Base-by-base conservation (phyloP, 2,888 invertebrate species). In the Lepidonotus clava region DNA sequence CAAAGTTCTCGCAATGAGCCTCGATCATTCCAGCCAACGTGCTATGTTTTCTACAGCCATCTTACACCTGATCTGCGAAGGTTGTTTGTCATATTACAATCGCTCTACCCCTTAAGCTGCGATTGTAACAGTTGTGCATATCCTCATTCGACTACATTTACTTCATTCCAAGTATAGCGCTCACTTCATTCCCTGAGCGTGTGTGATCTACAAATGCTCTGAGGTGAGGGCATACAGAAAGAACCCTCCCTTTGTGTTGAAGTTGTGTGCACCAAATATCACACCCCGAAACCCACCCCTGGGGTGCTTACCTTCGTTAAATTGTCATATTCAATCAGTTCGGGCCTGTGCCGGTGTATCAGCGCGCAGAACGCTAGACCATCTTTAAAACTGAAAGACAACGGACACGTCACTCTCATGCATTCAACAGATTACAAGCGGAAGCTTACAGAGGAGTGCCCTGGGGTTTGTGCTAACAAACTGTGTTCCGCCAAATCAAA, bases 281-380 rank as follows among this genome's bases (percentile, higher is more conserved):
- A 46, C 46, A 11, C 46, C 8, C 8, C 8, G 18, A 8, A 18
- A 46, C 18, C 46, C 46, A 46, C 46, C 46, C 8, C 18, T 8
- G 8, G 66, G 32, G 24, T 66, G 66, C 90, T 93, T 93, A 95
- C 95, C 96, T 99, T 99, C 95, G 98, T 98, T 94, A 99, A 96
- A 95, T 98, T 98, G 95, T 97, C 96, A 96, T 99, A 99, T 95
- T 99, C 99, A 95, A 99, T 97, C 94, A 99, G 97, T 95, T 99
- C 99, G 90, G 99, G 99, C 94, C 99, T 97, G 96, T 99, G 99
- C 94, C 99, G 97, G 95, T 99, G 99, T 95, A 99, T 99, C 93
- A 99, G 96, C 91, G 99, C 99, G 95, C 99, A 99, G 97, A 99
- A 99, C 41, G 99, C 99, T 95, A 99, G 95, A 95, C 99, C 99